A percentile compares a stretch with the other conserved stretches of the same genome.
phyloP scores from a whole-genome alignment of 2,888 invertebrate genomes.

The Tipula helvola region DNA sequence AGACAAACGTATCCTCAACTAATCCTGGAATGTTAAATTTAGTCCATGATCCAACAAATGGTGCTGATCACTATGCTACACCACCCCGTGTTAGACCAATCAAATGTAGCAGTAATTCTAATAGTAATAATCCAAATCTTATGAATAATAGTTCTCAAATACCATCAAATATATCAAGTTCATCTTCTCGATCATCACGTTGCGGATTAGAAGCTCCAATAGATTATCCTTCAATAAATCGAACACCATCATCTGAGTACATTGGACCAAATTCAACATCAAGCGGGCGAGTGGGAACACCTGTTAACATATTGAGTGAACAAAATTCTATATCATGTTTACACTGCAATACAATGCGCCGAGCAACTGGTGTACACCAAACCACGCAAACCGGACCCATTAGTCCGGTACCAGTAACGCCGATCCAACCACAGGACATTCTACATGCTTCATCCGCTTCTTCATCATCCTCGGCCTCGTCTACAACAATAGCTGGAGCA shows the following conservation, averaged over 20 bases:
- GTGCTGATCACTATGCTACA: constrained; percentile 24
- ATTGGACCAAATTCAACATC: constrained; percentile 17
- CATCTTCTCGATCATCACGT: background rate
- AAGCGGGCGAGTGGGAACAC: constrained; percentile 22
- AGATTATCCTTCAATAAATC: constrained; percentile 19
- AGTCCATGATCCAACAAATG: constrained; percentile 9
- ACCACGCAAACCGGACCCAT: constrained; percentile 37
- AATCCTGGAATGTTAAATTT: constrained; percentile 15
- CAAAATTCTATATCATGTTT: constrained; percentile 25
- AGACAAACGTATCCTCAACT: constrained; percentile 10
- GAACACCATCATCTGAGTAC: constrained; percentile 23
- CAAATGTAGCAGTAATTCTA: constrained; percentile 5
- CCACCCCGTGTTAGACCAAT: constrained; percentile 23
- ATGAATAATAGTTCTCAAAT: constrained; percentile 9
- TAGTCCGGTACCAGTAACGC: constrained; percentile 29
- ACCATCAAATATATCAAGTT: background rate
- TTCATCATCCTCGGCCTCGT: constrained; percentile 10
- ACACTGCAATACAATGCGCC: constrained; percentile 32
- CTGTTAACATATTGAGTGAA: constrained; percentile 21
- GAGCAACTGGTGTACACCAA: constrained; percentile 36
- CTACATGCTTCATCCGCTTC: background rate
- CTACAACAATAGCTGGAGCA: background rate
- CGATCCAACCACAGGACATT: constrained; percentile 17
- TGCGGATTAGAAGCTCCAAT: constrained; percentile 5
- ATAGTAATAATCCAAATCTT: background rate